Evolutionary conservation across 2,797 vertebrate genomes (phyloP).

Genomic region (Myotis planiceps): DNA sequence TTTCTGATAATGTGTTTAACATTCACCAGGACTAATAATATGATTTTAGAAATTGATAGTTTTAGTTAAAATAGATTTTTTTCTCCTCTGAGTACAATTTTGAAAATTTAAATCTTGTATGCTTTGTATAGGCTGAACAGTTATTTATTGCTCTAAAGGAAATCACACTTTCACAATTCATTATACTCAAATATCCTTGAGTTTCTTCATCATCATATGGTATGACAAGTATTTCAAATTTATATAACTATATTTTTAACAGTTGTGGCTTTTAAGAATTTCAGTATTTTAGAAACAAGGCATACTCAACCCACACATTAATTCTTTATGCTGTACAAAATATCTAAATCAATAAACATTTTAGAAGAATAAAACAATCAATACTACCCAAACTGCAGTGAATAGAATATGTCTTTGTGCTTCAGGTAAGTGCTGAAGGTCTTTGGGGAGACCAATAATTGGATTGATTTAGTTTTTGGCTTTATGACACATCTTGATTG

Average conservation of each 20-base stretch:
- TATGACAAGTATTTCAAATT: constrained; percentile 32
- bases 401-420: constrained; percentile 55
- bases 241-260: constrained; percentile 51
- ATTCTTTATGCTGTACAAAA: constrained; percentile 72
- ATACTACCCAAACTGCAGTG: constrained; percentile 64
- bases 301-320: constrained; percentile 65
- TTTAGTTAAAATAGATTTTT: constrained; percentile 29
- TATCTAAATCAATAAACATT: constrained; percentile 85
- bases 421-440: constrained; percentile 71
- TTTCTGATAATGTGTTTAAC: not conserved
- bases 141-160: constrained; percentile 48
- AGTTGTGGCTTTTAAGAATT: constrained; percentile 62
- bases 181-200: constrained; percentile 32
- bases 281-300: constrained; percentile 66
- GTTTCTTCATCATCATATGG: not conserved
- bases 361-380: constrained; percentile 71
- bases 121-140: not conserved
- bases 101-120: not conserved
- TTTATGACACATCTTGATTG: not conserved
- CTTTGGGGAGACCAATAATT: constrained; percentile 43
- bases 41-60: not conserved
- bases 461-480: constrained; percentile 27
- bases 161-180: constrained; percentile 8
- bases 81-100: not conserved
- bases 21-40: not conserved